Conservation (phyloP, 1,140 invertebrate genomes). For the Ceratina calcarata region DNA sequence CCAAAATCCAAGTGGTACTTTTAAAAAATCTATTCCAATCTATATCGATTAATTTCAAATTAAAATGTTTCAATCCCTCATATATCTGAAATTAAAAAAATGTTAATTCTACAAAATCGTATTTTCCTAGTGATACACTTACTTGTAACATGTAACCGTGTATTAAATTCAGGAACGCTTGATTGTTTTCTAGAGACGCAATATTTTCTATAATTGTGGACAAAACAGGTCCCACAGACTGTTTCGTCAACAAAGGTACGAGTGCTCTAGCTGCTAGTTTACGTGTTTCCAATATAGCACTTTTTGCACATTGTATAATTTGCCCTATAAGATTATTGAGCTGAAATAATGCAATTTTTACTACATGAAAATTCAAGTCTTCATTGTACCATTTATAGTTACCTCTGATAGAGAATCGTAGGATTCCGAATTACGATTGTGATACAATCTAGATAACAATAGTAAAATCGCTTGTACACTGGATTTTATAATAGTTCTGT, state of each 20-base stretch:
- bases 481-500: constrained; percentile 75
- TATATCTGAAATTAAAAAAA: constrained; percentile 59
- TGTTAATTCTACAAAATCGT: background rate
- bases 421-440: constrained; percentile 84
- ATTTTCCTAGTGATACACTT: constrained; percentile 3
- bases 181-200: constrained; percentile 18
- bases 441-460: constrained; percentile 89
- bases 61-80: constrained; percentile 61
- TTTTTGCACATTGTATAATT: constrained; percentile 80
- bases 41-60: constrained; percentile 27
- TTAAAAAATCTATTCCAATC: constrained; percentile 25
- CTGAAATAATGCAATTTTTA: constrained; percentile 62
- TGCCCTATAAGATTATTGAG: constrained; percentile 76
- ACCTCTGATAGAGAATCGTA: constrained; percentile 85
- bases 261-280: constrained; percentile 85
- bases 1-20: constrained; percentile 53
- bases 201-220: constrained; percentile 69
- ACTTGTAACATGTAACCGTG: constrained; percentile 79
- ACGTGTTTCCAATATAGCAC: constrained; percentile 84
- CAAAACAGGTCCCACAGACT: constrained; percentile 66
- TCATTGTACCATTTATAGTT: constrained; percentile 28
- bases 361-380: no score
- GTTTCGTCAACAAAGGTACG: constrained; percentile 82
- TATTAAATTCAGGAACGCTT: constrained; percentile 70
- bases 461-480: constrained; percentile 90